Base-by-base conservation (phyloP, 2,797 vertebrate species). In the Dryobates pubescens region DNA sequence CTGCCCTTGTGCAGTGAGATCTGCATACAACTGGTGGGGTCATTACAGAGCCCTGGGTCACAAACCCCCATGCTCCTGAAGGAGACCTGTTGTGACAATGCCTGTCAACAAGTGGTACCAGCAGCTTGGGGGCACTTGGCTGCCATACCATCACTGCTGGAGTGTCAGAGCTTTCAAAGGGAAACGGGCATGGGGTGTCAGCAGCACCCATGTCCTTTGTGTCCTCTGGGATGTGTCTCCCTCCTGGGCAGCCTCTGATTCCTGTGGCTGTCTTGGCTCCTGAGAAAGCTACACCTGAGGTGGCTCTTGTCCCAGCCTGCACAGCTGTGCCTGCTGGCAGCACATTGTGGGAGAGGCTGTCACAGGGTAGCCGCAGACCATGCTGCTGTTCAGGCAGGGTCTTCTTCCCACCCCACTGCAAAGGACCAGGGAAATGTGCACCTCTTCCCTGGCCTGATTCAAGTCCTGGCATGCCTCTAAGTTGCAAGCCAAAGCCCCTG, bases 91-190 rank as follows among this genome's bases (percentile, higher is more conserved):
- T 43, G 17, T 34, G 41, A 6, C 43, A 27, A 43, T 49, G 65
- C 47, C 85, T n/a, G 10, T 41, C 29, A 59, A 30, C 36, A 82
- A 36, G 19, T 2, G 14, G n/a, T 47, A 10, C 58, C 29, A 1
- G 24, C 47, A n/a, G 29, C 3, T 0, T 30, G 32, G 27, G 7
- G 59, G 45, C 32, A 12, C 20, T 2, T 12, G 29, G 43, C 57
- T 47, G 4, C 47, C 2, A 1, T 34, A 19, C 53, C 24, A 1
- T 49, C 38, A 38, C 38, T 38, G 38, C 38, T 38, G 38, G 38
- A 38, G 38, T 38, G 38, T 38, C 22, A 1, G 2, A 59, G 12
- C 27, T 47, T 26, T 56, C 29, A 24, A 61, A 49, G 38, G 47
- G 38, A 67, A 54, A 20, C 41, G 27, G 43, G 71, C 12, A 6